Conservation (phyloP, 2,797 vertebrate genomes). For the Hypotaenidia okinawae region DNA sequence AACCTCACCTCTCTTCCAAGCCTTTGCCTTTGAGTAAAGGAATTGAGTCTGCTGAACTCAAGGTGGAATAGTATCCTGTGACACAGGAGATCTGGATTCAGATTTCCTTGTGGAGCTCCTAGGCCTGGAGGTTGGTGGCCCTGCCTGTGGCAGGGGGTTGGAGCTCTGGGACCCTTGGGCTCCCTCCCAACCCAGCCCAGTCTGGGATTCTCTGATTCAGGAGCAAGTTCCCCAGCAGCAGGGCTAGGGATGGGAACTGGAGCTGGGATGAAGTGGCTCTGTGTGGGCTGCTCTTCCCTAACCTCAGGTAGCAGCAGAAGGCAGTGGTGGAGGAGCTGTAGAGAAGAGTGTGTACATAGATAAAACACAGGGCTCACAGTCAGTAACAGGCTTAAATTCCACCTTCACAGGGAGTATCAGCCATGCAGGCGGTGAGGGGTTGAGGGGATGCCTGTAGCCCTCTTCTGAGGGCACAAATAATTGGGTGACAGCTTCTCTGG, state of each 20-base stretch:
- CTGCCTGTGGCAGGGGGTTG: too few species aligned
- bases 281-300: rapidly evolving
- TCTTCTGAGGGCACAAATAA: background rate
- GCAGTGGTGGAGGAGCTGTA: background rate
- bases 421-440: rapidly evolving
- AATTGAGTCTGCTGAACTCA: background rate
- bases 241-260: rapidly evolving
- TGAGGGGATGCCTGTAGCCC: background rate
- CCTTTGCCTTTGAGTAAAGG: background rate
- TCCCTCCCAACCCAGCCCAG: too few species aligned
- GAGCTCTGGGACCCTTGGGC: too few species aligned
- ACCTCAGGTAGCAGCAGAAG: background rate
- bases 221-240: background rate
- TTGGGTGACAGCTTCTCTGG: rapidly evolving
- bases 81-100: too few species aligned
- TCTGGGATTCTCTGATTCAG: background rate
- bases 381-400: background rate
- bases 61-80: too few species aligned
- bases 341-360: rapidly evolving
- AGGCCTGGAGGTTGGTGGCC: too few species aligned
- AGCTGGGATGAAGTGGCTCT: background rate
- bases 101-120: too few species aligned
- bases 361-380: rapidly evolving
- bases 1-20: rapidly evolving
- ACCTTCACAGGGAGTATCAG: background rate